These are phyloP conservation scores for Pristionchus mayeri DNA, from an alignment of 2,888 invertebrate species.

Conservation along the genomic window DNA sequence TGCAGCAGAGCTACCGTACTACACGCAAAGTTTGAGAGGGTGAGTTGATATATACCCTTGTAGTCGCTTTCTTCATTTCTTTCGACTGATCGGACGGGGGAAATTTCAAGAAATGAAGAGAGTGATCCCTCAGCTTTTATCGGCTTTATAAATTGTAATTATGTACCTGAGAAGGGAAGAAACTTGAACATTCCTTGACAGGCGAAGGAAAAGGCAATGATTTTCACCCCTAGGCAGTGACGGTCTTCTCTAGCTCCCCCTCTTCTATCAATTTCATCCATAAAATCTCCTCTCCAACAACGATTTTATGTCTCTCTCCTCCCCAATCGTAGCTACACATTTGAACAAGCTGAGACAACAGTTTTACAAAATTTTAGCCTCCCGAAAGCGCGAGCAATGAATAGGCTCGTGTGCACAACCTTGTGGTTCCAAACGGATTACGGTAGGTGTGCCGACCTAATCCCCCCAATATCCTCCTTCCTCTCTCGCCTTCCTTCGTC, in stretches of 20 bases:
- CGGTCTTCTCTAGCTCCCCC: slow-evolving; percentile 36
- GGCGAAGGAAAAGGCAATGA: background rate
- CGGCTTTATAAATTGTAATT: background rate
- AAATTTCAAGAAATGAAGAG: no score
- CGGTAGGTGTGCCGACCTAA: slow-evolving; percentile 9
- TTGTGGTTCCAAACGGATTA: slow-evolving; percentile 15
- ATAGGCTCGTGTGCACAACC: background rate
- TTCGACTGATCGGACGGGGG: no score
- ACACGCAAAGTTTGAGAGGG: no score
- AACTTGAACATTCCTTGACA: slow-evolving; percentile 12
- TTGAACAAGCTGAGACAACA: slow-evolving; percentile 43
- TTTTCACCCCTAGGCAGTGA: background rate
- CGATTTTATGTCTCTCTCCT: slow-evolving; percentile 32
- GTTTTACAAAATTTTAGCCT: background rate
- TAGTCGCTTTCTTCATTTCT: no score
- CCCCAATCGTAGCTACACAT: background rate
- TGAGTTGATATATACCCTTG: no score
- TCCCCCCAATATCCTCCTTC: slow-evolving; percentile 20
- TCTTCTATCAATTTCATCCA: slow-evolving; percentile 17
- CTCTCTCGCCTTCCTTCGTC: background rate
- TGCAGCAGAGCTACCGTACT: background rate
- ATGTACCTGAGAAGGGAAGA: slow-evolving; percentile 4
- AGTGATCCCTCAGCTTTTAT: no score
- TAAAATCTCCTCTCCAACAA: slow-evolving; percentile 29
- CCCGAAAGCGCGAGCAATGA: background rate